Conservation (phyloP, 2,888 invertebrate genomes). For the Calliphora vomitoria region DNA sequence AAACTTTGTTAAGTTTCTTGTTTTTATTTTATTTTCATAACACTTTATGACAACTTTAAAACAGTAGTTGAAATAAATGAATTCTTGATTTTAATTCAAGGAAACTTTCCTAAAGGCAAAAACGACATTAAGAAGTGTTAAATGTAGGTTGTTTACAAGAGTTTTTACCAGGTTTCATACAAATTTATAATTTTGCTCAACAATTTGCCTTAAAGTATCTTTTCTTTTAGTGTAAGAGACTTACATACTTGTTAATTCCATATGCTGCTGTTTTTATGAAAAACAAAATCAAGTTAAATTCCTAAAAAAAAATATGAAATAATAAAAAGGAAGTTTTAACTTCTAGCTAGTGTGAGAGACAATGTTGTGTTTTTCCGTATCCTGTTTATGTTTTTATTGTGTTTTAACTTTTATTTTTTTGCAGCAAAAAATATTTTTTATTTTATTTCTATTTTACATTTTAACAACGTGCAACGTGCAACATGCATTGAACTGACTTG, state of each 20-base stretch:
- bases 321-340: not conserved
- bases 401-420: constrained; percentile 23
- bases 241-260: not conserved
- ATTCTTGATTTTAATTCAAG: not conserved
- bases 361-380: constrained; percentile 44
- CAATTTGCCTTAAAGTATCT: not conserved
- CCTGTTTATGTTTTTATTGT: constrained; percentile 59
- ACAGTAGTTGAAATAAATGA: not conserved
- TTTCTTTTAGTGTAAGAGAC: not conserved
- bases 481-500: not conserved
- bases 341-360: not conserved
- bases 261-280: not conserved
- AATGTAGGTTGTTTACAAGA: no score
- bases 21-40: constrained; percentile 21
- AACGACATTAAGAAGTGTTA: no score
- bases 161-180: no score
- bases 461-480: not conserved
- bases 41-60: constrained; percentile 43
- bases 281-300: constrained; percentile 20
- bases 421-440: constrained; percentile 12
- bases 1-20: constrained; percentile 54
- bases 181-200: not conserved
- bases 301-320: constrained; percentile 7
- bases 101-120: not conserved
- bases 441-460: no score